Conservation (phyloP, 2,113 vertebrate species). For the Corythaeola cristata region DNA sequence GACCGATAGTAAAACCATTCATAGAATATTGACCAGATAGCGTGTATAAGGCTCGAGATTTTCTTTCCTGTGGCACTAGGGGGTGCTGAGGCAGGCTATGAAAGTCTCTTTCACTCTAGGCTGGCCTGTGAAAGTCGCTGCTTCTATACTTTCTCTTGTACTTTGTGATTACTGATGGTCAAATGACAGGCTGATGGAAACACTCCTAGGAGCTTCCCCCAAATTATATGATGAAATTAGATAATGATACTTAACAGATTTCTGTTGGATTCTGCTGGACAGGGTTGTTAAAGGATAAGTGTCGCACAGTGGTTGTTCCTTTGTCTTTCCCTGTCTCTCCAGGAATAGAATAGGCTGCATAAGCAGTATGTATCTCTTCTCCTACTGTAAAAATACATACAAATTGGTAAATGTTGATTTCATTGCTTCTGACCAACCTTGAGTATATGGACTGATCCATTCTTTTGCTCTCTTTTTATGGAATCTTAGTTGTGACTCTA, state of each 20-base stretch:
- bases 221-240: not conserved
- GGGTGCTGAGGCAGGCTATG: not conserved
- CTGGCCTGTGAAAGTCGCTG: not conserved
- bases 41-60: not conserved
- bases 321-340: not conserved
- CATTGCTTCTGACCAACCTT: not conserved
- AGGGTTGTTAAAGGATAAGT: not conserved
- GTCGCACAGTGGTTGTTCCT: not conserved
- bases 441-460: too few species aligned
- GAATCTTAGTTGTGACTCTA: not conserved
- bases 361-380: not conserved
- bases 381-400: rapidly evolving
- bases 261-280: not conserved
- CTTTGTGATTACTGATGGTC: not conserved
- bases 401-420: not conserved
- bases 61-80: not conserved
- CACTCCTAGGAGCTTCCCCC: not conserved
- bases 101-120: not conserved
- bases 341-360: not conserved
- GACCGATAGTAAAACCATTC: not conserved
- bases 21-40: not conserved
- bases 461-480: not conserved
- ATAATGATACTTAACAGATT: not conserved
- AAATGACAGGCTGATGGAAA: not conserved
- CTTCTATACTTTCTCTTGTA: not conserved